These are phyloP conservation scores for Diorhabda elongata DNA, from an alignment of 1,140 invertebrate species.

Conservation along the genomic window DNA sequence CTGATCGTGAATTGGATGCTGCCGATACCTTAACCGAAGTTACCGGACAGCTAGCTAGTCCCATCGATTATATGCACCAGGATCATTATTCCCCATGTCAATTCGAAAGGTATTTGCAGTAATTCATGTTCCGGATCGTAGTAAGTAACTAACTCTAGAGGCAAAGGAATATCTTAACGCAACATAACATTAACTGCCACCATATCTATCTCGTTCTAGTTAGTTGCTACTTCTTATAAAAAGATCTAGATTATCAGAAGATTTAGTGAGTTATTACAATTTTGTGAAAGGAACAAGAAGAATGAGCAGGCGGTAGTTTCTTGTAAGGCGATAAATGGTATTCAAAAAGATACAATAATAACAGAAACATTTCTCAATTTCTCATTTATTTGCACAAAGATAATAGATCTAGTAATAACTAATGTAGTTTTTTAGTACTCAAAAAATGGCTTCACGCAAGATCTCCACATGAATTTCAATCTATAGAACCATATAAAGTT, in stretches of 20 bases:
- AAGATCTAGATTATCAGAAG: constrained; percentile 29
- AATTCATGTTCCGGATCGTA: constrained; percentile 28
- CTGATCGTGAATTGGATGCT: background rate
- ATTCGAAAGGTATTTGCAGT: constrained; percentile 37
- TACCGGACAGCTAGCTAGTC: constrained; percentile 29
- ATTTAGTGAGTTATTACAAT: background rate
- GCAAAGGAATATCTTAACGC: constrained; percentile 18
- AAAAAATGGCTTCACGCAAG: too few species aligned
- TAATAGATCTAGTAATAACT: too few species aligned
- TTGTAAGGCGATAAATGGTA: background rate
- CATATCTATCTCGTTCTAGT: constrained; percentile 1
- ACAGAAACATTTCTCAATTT: background rate
- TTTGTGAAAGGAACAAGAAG: background rate
- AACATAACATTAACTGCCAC: constrained; percentile 8
- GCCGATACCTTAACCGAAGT: constrained; percentile 13
- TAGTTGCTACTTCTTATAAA: background rate
- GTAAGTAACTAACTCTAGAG: constrained; percentile 11
- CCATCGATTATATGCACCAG: constrained; percentile 37
- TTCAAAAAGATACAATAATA: background rate
- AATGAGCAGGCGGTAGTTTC: background rate
- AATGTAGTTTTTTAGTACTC: too few species aligned
- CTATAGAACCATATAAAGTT: too few species aligned
- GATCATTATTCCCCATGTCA: constrained; percentile 38
- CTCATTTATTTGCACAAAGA: too few species aligned
- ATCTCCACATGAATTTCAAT: too few species aligned